Percentiles rank a stretch among this genome's conserved stretches.
These are phyloP conservation scores for Caprella mutica DNA, from an alignment of 2,888 invertebrate species.

Conservation along the genomic window DNA sequence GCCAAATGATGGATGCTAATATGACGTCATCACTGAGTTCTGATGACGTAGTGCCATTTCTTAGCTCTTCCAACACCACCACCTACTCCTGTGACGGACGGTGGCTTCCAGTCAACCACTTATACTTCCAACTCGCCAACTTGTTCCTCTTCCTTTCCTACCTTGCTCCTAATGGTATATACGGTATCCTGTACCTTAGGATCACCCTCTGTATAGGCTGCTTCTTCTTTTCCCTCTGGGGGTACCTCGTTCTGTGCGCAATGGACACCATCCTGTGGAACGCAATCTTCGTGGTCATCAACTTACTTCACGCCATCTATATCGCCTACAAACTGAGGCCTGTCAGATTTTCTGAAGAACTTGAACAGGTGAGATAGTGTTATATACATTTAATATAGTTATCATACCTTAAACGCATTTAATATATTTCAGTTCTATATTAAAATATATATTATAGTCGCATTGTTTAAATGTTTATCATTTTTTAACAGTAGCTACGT, in stretches of 20 bases:
- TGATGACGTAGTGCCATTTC: background rate
- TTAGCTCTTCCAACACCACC: background rate
- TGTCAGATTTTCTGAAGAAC: slow-evolving; percentile 65
- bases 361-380: slow-evolving; percentile 59
- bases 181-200: slow-evolving; percentile 64
- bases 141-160: slow-evolving; percentile 69
- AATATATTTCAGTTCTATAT: no score
- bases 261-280: slow-evolving; percentile 69
- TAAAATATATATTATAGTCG: no score
- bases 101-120: slow-evolving; percentile 60
- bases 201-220: slow-evolving; percentile 63
- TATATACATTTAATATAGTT: no score
- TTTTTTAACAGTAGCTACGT: no score
- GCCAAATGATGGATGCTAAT: background rate
- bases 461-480: no score
- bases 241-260: slow-evolving; percentile 68
- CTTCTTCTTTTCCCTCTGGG: slow-evolving; percentile 67
- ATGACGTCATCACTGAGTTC: background rate
- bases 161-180: slow-evolving; percentile 63
- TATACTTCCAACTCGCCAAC: slow-evolving; percentile 76
- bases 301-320: slow-evolving; percentile 63
- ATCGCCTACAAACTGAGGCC: slow-evolving; percentile 67
- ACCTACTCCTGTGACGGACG: slow-evolving; percentile 33
- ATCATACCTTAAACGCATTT: no score
- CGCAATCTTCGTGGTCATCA: slow-evolving; percentile 62